Evolutionary conservation across 2,113 vertebrate species (phyloP).

Genomic region (Semicossyphus pulcher): DNA sequence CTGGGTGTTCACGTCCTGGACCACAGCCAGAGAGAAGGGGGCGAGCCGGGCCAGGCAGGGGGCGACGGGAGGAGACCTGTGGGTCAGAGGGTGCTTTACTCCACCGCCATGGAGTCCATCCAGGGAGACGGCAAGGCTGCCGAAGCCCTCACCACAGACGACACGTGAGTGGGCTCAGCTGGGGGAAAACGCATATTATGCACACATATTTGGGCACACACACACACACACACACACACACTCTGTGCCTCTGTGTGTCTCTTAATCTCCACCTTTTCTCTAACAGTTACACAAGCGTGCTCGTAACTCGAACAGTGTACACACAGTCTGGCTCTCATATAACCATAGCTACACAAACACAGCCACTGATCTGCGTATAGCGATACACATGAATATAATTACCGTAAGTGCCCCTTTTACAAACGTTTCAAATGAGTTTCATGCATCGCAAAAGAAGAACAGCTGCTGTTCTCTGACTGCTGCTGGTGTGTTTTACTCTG

Average conservation of each 20-base stretch:
- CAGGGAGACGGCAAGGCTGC: constrained; percentile 93
- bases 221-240: constrained; percentile 39
- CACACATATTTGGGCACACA: constrained; percentile 55
- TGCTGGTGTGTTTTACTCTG: constrained; percentile 30
- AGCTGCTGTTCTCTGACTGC: constrained; percentile 29
- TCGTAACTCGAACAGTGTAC: constrained; percentile 6
- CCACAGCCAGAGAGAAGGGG: constrained; percentile 86
- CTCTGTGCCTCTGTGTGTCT: constrained; percentile 22
- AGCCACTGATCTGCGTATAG: constrained; percentile 31
- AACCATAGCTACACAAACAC: constrained; percentile 73
- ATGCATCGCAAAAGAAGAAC: constrained; percentile 8
- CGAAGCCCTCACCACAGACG: constrained; percentile 87
- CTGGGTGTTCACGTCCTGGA: constrained; percentile 93
- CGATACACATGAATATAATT: constrained; percentile 46
- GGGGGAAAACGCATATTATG: constrained; percentile 20
- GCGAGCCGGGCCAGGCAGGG: constrained; percentile 83
- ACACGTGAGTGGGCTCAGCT: constrained; percentile 88
- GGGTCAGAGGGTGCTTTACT: constrained; percentile 95
- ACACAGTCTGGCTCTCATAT: constrained; percentile 42
- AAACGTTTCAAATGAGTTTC: constrained; percentile 57
- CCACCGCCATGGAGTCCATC: constrained; percentile 98
- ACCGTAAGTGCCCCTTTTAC: constrained; percentile 39
- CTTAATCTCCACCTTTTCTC: constrained; percentile 39
- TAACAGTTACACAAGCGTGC: constrained; percentile 44
- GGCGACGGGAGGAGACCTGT: constrained; percentile 88